Percentiles rank a stretch among this genome's conserved stretches.
Evolutionary conservation across 2,113 vertebrate species (phyloP).

Genomic region (Leucopsar rothschildi): DNA sequence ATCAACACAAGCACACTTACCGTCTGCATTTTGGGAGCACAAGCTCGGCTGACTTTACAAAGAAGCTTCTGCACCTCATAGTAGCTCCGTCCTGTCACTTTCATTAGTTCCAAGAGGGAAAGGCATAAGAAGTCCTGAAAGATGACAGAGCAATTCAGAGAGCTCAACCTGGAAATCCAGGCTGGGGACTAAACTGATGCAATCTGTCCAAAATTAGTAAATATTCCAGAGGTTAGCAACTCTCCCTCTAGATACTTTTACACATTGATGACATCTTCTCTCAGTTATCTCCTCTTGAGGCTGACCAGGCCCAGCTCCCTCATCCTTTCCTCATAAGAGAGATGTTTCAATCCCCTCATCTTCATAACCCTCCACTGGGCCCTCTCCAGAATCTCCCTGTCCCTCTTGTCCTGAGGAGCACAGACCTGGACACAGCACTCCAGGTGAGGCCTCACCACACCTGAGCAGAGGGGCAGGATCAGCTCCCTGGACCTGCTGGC

Average conservation of each 20-base stretch:
- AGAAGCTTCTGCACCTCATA: conserved; percentile 72
- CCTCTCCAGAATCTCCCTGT: rapidly evolving
- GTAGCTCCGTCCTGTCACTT: conserved; percentile 76
- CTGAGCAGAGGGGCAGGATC: background rate
- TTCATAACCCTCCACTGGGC: rapidly evolving
- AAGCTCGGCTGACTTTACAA: conserved; percentile 71
- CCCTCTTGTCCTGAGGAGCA: rapidly evolving
- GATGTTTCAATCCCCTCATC: background rate
- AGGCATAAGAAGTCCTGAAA: conserved; percentile 79
- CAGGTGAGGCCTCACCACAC: background rate
- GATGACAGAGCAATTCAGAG: background rate
- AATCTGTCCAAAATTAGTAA: background rate
- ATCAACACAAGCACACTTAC: conserved; percentile 50
- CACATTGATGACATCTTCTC: background rate
- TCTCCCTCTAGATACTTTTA: background rate
- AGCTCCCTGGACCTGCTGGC: rapidly evolving
- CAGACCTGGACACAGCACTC: background rate
- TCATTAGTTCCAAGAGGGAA: conserved; percentile 79
- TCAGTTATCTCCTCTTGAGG: background rate
- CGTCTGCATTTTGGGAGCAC: conserved; percentile 78
- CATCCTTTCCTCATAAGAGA: rapidly evolving
- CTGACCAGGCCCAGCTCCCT: background rate
- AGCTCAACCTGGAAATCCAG: background rate
- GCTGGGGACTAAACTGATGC: background rate
- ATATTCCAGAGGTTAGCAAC: background rate